phyloP scores from a whole-genome alignment of 2,888 invertebrate species.

The Xestoiulus laeticollis region DNA sequence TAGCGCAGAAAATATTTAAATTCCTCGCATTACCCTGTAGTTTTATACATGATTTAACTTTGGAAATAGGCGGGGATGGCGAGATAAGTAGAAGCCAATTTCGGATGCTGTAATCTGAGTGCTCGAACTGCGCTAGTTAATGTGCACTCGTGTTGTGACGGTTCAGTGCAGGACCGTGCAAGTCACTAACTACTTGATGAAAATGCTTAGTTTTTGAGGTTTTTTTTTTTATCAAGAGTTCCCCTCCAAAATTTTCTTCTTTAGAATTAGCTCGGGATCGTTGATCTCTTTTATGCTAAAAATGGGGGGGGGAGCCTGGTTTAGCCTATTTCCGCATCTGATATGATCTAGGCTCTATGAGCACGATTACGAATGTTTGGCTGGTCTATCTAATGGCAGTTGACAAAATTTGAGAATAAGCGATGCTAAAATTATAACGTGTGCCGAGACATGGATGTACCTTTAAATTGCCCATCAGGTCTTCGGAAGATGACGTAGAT shows the following conservation, averaged over 20 bases:
- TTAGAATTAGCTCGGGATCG: neutral
- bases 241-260: neutral
- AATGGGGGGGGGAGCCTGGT: neutral
- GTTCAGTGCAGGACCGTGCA: too few species aligned
- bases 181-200: neutral
- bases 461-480: too few species aligned
- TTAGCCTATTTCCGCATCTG: neutral
- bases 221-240: neutral
- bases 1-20: neutral
- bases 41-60: neutral
- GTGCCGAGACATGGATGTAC: too few species aligned
- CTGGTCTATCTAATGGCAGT: too few species aligned
- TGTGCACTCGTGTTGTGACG: neutral
- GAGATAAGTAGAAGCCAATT: neutral
- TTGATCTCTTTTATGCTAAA: neutral
- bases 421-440: too few species aligned
- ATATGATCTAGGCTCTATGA: neutral
- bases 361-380: neutral
- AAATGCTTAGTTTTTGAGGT: neutral
- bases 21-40: neutral
- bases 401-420: too few species aligned
- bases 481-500: too few species aligned
- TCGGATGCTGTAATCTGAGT: neutral
- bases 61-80: neutral
- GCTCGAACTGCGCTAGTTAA: neutral